Conservation (phyloP, 2,888 invertebrate species). For the Trissolcus brochymenae region DNA sequence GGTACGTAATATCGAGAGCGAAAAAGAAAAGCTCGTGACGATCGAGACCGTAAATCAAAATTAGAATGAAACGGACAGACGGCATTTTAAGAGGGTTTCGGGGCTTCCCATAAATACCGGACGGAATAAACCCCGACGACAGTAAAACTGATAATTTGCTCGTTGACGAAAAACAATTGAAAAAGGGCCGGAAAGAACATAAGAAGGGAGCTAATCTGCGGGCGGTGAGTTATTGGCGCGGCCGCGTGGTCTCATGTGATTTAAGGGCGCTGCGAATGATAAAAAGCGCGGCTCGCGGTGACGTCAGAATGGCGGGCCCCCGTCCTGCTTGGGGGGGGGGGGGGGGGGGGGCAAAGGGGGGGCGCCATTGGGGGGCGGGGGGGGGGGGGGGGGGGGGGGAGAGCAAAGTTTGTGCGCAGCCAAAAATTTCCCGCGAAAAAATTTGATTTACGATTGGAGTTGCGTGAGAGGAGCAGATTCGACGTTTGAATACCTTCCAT, state of each 20-base stretch:
- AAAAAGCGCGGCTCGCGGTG: conserved; percentile 29
- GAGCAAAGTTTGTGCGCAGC: no score
- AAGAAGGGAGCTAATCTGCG: conserved; percentile 39
- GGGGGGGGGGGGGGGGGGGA: no score
- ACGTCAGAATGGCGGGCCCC: conserved; percentile 26
- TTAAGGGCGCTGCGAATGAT: conserved; percentile 53
- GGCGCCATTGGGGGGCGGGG: neutral
- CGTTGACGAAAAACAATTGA: conserved; percentile 51
- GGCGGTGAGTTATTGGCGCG: conserved; percentile 52
- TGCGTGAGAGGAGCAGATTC: conserved; percentile 9
- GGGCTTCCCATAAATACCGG: conserved; percentile 39
- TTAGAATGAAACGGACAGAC: conserved; percentile 33
- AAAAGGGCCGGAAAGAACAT: conserved; percentile 25
- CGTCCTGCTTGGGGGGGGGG: conserved; percentile 2
- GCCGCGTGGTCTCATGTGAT: conserved; percentile 39
- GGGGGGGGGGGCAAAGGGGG: conserved; percentile 35
- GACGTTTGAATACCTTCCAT: conserved; percentile 38
- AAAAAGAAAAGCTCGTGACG: conserved; percentile 17
- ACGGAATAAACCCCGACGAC: conserved; percentile 34
- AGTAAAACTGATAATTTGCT: conserved; percentile 52
- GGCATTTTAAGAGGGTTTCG: neutral
- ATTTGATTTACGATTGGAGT: conserved; percentile 25
- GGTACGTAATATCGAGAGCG: neutral
- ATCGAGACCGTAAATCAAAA: conserved; percentile 43
- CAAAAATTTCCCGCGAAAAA: conserved; percentile 37